Percentiles rank a stretch among this genome's conserved stretches.
Conservation (phyloP, 2,888 invertebrate genomes). For the Limnephilus marmoratus region DNA sequence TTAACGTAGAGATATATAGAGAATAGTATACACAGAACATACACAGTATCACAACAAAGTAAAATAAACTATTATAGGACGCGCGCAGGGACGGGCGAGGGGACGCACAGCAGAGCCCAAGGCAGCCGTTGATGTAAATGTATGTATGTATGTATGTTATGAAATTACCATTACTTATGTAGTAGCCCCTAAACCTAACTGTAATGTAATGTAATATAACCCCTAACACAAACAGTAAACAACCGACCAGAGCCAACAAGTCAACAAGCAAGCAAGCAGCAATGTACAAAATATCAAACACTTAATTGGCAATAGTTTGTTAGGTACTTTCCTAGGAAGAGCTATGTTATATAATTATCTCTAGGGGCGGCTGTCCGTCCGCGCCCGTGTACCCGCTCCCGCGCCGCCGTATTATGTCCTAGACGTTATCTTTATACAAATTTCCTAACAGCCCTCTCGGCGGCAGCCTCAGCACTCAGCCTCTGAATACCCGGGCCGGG, state of each 20-base stretch:
- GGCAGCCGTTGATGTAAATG: constrained; percentile 56
- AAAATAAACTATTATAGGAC: constrained; percentile 64
- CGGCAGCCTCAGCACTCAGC: neutral
- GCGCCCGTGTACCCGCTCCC: constrained; percentile 20
- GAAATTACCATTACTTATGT: constrained; percentile 60
- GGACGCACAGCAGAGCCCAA: constrained; percentile 46
- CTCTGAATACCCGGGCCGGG: neutral
- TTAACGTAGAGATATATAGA: neutral
- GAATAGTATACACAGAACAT: constrained; percentile 16
- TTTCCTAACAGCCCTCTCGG: constrained; percentile 53
- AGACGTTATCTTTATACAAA: constrained; percentile 64
- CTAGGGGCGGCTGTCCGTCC: constrained; percentile 55
- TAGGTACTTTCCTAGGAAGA: constrained; percentile 61
- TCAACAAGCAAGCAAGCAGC: constrained; percentile 62
- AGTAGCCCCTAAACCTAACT: constrained; percentile 66
- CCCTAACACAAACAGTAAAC: constrained; percentile 64
- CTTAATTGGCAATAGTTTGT: constrained; percentile 64
- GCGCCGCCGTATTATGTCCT: constrained; percentile 56
- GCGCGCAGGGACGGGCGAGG: constrained; percentile 39
- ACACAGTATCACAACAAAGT: constrained; percentile 66
- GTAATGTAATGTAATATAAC: constrained; percentile 62
- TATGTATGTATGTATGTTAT: neutral
- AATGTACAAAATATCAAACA: constrained; percentile 65
- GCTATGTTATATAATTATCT: constrained; percentile 64
- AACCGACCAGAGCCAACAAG: constrained; percentile 53